Evolutionary conservation across 2,797 vertebrate genomes (phyloP), one percentile per base, ranked within the genome.

Genomic region (Tympanoctomys barrerae): DNA sequence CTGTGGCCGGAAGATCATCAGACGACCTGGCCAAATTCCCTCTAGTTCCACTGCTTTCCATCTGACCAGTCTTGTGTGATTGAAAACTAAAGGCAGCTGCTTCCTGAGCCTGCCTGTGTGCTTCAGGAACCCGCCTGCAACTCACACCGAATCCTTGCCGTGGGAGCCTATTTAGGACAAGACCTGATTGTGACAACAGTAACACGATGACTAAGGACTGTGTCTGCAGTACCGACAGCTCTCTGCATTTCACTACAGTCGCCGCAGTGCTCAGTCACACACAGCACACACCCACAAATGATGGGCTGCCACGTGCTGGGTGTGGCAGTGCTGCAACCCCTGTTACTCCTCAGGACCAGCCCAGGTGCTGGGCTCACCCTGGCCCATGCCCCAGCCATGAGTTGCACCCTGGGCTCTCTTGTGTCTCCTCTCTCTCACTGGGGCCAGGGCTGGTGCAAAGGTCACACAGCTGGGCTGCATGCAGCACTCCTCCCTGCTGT

Each of bases 351-450:
- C 36, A n/a, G 54, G 49, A 24, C 33, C 36, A 31, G 10, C 28
- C 36, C 62, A 19, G n/a, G 66, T n/a, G 71, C 31, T 83, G 31
- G n/a, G 21, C 42, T 46, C 73, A 49, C 71, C n/a, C 6, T 14
- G 14, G 42, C 33, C 73, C 42, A 39, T 2, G 19, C 3, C 24
- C 28, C 46, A 14, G 33, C 5, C 94, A 19, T 71, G 89, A 83
- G 12, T 8, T 49, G 2, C 3, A 19, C 7, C 14, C 26, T 52
- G 83, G 12, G 7, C 4, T 46, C 2, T 7, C 57, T n/a, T 71
- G 3, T 18, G 24, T 24, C 49, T 8, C 6, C 0, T 5, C 39
- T 70, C 12, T 0, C 26, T 75, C 66, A 28, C 8, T 1, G 33
- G 68, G 18, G 33, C 39, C 49, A 52, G 21, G 70, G 0, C 68